Base-by-base conservation (phyloP, 1,140 invertebrate species). In the Philaenus spumarius region DNA sequence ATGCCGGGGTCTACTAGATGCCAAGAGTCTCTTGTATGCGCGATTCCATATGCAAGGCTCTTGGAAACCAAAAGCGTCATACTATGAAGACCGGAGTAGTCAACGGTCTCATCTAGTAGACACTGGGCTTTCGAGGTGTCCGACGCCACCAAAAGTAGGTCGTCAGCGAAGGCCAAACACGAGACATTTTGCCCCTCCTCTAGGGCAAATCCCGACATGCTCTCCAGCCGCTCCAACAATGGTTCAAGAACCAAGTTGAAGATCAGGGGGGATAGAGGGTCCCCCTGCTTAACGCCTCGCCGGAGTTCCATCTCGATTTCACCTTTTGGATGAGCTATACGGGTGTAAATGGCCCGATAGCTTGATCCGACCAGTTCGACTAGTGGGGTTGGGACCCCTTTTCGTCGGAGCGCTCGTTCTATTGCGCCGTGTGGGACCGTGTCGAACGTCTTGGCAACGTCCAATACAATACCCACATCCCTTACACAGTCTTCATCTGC, bases 261-360 rank as follows among this genome's bases (percentile, higher is more conserved):
- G 4, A 73, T 59, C 12, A 69, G 9, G 1, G 63, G 64, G 1
- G 63, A 61, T 3, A 74, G 50, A 0, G 67, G 69, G 47, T 70
- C 70, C 1, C 72, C 69, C 58, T 72, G 72, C 26, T 65, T 64
- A 0, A 71, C 69, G 14, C 71, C 70, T 1, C 64, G n/a, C 23
- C n/a, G 35, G 0, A 43, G 53, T 6, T 24, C 4, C 4, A 47
- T 9, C 4, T 9, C 45, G 5, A 47, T 47, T 2, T 15, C 22
- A 12, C 22, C 22, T 47, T 14, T 15, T 20, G 7, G 24, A 43
- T 65, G 40, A 6, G 48, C 0, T 22, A 64, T 51, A 2, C n/a
- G 2, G 24, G 30, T 42, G 37, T 30, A 5, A 35, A 37, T 12
- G 14, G 15, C 45, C 45, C 5, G 17, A 47, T 47, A 15, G 19